Conservation (phyloP, 2,113 vertebrate genomes). For the Myocastor coypus region DNA sequence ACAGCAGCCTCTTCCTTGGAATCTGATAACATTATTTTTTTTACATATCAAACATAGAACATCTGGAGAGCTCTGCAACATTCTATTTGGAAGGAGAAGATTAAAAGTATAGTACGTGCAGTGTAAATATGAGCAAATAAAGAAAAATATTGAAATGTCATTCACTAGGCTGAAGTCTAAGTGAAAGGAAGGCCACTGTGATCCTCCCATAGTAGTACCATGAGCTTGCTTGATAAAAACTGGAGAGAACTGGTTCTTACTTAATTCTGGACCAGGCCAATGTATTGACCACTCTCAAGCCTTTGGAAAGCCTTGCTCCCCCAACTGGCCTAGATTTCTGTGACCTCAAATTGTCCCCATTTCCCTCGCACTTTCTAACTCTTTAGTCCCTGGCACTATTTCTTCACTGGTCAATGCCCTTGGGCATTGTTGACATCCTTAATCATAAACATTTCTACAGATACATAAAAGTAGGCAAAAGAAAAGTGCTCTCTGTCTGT, state of each 20-base stretch:
- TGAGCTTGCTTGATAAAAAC: slow-evolving; percentile 81
- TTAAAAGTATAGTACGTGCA: neutral
- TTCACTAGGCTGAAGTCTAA: neutral
- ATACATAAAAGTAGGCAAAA: neutral
- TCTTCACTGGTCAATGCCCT: slow-evolving; percentile 46
- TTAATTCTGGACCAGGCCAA: slow-evolving; percentile 80
- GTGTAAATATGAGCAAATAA: neutral
- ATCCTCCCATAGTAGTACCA: neutral
- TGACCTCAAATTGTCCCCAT: slow-evolving; percentile 65
- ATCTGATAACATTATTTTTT: neutral
- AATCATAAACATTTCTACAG: slow-evolving; percentile 67
- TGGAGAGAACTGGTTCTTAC: slow-evolving; percentile 83
- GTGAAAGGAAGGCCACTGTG: neutral
- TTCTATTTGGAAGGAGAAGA: neutral
- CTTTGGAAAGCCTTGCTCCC: slow-evolving; percentile 72
- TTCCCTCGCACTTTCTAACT: slow-evolving; percentile 71
- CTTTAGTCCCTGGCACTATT: slow-evolving; percentile 71
- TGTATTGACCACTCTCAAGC: slow-evolving; percentile 76
- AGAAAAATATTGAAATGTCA: neutral
- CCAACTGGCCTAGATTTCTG: slow-evolving; percentile 69
- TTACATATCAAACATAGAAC: neutral
- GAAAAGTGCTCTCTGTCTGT: accelerated
- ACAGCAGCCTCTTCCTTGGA: neutral
- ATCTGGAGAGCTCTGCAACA: neutral
- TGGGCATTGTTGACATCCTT: slow-evolving; percentile 50